Conservation (phyloP, 2,113 vertebrate genomes). For the Myotis yumanensis region DNA sequence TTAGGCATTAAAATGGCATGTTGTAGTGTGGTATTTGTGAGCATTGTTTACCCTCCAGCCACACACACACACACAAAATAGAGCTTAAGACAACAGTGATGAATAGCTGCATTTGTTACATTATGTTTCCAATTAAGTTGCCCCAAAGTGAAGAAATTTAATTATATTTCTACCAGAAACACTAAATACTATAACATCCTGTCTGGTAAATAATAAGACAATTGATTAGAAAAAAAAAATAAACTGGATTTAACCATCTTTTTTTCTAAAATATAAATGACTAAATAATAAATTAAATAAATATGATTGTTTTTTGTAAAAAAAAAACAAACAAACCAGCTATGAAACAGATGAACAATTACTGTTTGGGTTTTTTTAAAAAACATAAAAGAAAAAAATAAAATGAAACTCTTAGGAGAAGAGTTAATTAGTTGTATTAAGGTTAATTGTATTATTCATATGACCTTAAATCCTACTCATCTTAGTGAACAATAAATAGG, state of each 20-base stretch:
- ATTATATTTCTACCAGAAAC: constrained; percentile 42
- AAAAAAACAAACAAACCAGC: neutral
- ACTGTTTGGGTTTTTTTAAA: neutral
- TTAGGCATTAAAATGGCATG: neutral
- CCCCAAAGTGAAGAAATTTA: constrained; percentile 40
- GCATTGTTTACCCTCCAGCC: neutral
- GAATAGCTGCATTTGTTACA: constrained; percentile 44
- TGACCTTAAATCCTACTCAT: neutral
- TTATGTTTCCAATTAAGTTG: constrained; percentile 62
- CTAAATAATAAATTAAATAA: neutral
- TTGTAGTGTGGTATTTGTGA: constrained; percentile 12
- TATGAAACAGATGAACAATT: constrained; percentile 14
- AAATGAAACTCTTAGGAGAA: neutral
- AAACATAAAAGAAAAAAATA: neutral
- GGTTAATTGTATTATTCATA: neutral
- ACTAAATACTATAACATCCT: neutral
- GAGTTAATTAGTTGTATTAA: neutral
- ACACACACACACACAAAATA: neutral
- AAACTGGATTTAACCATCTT: neutral
- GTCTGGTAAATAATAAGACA: constrained; percentile 45
- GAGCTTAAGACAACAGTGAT: constrained; percentile 17
- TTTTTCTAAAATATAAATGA: constrained; percentile 42
- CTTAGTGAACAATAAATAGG: neutral
- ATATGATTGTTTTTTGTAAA: neutral
- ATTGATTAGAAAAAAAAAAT: neutral